A percentile compares a stretch with the other conserved stretches of the same genome.
Conservation (phyloP, 2,888 invertebrate genomes). For the Drosophila basisetae region DNA sequence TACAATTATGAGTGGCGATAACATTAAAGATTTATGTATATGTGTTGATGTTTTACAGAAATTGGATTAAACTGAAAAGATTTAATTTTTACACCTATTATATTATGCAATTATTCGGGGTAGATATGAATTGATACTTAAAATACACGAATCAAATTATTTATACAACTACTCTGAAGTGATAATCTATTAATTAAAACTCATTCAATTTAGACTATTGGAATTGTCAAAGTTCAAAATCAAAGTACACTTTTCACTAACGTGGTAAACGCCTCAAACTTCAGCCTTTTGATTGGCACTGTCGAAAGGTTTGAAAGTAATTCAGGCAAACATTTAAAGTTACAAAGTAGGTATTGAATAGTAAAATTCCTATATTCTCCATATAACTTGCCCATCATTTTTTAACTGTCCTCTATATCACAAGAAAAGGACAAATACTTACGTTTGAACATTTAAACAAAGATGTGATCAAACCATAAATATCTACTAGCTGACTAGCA, state of each 20-base stretch:
- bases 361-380: not conserved
- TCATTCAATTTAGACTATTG: not conserved
- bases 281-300: not conserved
- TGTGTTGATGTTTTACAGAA: not conserved
- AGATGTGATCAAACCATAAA: not conserved
- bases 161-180: too few species aligned
- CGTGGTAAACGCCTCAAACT: constrained; percentile 11
- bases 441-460: not conserved
- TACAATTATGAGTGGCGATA: not conserved
- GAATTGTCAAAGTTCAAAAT: not conserved
- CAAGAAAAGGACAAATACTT: not conserved
- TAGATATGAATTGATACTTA: not conserved
- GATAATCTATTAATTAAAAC: not conserved
- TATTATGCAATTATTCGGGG: not conserved
- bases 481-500: too few species aligned
- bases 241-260: constrained; percentile 27
- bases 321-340: not conserved
- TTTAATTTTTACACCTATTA: not conserved
- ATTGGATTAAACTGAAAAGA: not conserved
- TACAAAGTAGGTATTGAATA: not conserved
- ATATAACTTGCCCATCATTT: not conserved
- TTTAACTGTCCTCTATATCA: not conserved
- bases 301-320: not conserved
- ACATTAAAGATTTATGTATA: not conserved
- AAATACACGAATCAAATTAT: not conserved